Base-by-base conservation (phyloP, 1,140 invertebrate species). In the Drosophila ohnishii region DNA sequence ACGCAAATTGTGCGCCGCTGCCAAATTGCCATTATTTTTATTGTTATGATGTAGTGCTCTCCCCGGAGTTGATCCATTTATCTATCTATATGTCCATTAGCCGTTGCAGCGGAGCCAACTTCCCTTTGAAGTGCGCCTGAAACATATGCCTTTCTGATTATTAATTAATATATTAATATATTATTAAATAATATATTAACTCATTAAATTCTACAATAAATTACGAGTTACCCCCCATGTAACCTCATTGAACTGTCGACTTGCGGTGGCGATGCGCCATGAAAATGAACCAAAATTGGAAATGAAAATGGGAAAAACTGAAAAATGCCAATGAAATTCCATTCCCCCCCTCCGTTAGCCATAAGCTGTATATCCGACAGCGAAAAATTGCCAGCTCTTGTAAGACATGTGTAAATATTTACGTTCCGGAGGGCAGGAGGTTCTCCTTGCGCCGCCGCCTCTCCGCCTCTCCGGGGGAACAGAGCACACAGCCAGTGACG, bases 391-490 rank as follows among this genome's bases (percentile, higher is more conserved):
- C 60, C 83, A 87, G 74, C 63, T 73, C 79, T 82, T 83, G 82
- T 86, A 86, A 87, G 82, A 87, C 83, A 86, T 79, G 66, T 87
- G 82, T 87, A 86, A 86, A 86, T 86, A 86, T 86, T 86, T 86
- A 86, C 84, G 71, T 87, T 83, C 75, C 40, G 59, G 22, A 14
- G 32, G 57, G 47, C 32, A 42, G 62, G 63, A 63, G 63, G 42
- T 30, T 22, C 30, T n/a, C 32, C 9, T 13, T 19, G n/a, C 32
- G n/a, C 32, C 19, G n/a, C 28, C 7, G 34, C 51, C 51, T 10
- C 51, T 37, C 19, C 30, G 19, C 19, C 19, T 19, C 19, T 19
- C 19, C 19, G 19, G 42, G 63, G 37, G 56, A 42, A 40, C 40
- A 37, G 28, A 48, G 28, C 4, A 30, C 4, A 76, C 25, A 28